phyloP scores from a whole-genome alignment of 2,888 invertebrate species.

The Ectobius pallidus region DNA sequence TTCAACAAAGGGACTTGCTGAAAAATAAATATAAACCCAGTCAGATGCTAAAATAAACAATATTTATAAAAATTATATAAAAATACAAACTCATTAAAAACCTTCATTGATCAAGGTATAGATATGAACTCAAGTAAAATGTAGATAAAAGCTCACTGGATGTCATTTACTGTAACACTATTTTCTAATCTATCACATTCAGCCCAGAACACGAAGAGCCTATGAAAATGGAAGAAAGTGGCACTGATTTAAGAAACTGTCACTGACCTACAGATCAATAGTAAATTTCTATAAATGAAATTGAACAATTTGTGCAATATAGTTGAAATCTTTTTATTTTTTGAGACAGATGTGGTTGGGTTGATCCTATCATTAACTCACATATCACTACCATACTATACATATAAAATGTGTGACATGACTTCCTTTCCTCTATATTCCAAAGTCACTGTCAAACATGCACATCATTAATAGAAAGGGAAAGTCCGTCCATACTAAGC shows the following conservation, averaged over 20 bases:
- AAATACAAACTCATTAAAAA: slow-evolving; percentile 24
- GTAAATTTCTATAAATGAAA: slow-evolving; percentile 22
- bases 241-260: background rate
- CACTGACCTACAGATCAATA: background rate
- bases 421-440: background rate
- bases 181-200: background rate
- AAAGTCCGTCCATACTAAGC: background rate
- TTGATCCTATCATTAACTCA: slow-evolving; percentile 16
- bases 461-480: slow-evolving; percentile 5
- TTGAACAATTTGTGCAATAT: background rate
- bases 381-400: slow-evolving; percentile 9
- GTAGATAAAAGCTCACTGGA: slow-evolving; percentile 18
- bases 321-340: slow-evolving; percentile 16
- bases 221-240: background rate
- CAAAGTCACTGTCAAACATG: slow-evolving; percentile 1
- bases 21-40: slow-evolving; percentile 23
- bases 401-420: slow-evolving; percentile 5
- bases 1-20: background rate
- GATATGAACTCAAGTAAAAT: background rate
- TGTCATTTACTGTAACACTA: slow-evolving; percentile 1
- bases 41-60: slow-evolving; percentile 24
- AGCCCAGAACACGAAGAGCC: background rate
- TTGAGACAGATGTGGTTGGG: background rate
- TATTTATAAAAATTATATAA: slow-evolving; percentile 28
- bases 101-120: background rate